Evolutionary conservation across 2,888 invertebrate species (phyloP).

Genomic region (Geophilus truncorum): DNA sequence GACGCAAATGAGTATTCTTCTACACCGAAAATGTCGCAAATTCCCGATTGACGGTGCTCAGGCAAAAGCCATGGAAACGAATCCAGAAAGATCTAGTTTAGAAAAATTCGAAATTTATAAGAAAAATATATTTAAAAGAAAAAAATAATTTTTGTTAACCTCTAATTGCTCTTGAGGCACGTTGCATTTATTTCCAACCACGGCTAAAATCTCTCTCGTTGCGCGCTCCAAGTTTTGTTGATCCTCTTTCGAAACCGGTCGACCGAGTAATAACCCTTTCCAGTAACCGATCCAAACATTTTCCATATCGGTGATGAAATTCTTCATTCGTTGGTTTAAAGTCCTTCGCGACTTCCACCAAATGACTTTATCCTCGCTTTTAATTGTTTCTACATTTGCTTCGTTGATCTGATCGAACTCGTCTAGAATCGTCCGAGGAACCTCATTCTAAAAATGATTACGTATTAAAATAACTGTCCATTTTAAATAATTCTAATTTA

Average conservation of each 20-base stretch:
- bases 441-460: not conserved
- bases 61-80: not conserved
- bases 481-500: not conserved
- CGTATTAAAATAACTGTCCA: not conserved
- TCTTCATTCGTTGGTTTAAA: not conserved
- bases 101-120: not conserved
- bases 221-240: not conserved
- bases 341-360: not conserved
- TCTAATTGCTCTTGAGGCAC: not conserved
- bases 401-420: not conserved
- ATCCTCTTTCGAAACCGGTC: not conserved
- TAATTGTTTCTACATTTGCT: not conserved
- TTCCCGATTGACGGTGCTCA: not conserved
- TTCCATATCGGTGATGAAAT: not conserved
- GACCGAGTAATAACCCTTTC: not conserved
- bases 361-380: not conserved
- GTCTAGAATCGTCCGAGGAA: not conserved
- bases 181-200: not conserved
- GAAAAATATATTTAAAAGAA: not conserved
- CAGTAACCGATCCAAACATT: not conserved
- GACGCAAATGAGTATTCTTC: not conserved
- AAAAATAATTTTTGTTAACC: too few species aligned
- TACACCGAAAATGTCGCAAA: not conserved
- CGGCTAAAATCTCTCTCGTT: not conserved
- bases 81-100: not conserved